phyloP scores from a whole-genome alignment of 2,113 vertebrate species.

The Phaethornis superciliosus region DNA sequence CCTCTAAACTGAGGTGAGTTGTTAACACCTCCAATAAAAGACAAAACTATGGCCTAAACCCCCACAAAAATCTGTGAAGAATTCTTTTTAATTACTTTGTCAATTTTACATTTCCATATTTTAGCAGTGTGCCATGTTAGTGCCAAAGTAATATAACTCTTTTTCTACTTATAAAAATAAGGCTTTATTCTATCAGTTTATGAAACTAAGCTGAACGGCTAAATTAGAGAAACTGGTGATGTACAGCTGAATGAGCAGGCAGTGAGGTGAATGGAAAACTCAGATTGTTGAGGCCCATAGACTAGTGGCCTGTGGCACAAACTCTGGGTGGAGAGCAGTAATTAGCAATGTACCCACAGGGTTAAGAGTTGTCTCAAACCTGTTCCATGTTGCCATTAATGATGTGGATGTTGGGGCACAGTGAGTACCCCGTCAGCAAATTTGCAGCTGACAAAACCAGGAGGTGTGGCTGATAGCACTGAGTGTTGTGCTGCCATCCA shows the following conservation, averaged over 20 bases:
- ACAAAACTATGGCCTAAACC: background rate
- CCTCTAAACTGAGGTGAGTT: background rate
- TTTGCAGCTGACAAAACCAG: background rate
- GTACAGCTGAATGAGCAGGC: background rate
- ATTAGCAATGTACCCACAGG: background rate
- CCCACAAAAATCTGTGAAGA: background rate
- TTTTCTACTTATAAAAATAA: background rate
- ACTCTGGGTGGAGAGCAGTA: background rate
- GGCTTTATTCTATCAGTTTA: background rate
- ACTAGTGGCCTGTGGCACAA: background rate
- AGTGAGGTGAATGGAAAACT: background rate
- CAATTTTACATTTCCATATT: background rate
- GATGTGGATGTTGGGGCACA: background rate
- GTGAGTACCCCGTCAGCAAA: background rate
- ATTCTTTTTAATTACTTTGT: background rate
- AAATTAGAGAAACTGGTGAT: background rate
- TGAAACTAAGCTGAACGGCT: background rate
- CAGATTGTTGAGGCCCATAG: background rate
- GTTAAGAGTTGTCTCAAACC: background rate
- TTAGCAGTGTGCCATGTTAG: background rate
- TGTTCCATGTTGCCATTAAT: background rate
- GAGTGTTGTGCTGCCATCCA: background rate
- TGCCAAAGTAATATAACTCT: background rate
- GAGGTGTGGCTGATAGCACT: background rate
- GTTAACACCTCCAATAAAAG: background rate